phyloP scores from a whole-genome alignment of 2,888 invertebrate genomes.

The Ctenicera cuprea region DNA sequence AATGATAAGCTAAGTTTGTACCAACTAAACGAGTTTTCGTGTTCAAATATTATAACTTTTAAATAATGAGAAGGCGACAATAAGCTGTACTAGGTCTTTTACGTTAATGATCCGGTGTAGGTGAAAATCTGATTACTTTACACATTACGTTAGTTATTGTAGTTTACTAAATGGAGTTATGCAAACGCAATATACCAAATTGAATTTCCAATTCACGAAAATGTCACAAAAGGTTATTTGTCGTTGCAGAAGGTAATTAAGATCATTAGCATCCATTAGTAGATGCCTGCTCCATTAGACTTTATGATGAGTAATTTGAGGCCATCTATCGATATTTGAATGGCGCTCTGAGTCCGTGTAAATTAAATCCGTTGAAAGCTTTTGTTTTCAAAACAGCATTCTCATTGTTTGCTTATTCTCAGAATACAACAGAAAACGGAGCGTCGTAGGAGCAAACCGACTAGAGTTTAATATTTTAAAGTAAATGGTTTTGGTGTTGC shows the following conservation, averaged over 20 bases:
- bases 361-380: background rate
- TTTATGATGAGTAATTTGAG: constrained; percentile 12
- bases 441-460: no score
- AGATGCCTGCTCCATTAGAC: constrained; percentile 26
- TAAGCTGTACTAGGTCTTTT: background rate
- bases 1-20: background rate
- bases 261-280: constrained; percentile 31
- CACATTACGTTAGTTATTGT: constrained; percentile 1
- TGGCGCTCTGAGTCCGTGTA: constrained; percentile 3
- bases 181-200: constrained; percentile 13
- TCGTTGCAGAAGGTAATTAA: constrained; percentile 26
- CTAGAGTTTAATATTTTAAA: no score
- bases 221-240: constrained; percentile 32
- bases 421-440: background rate
- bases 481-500: no score
- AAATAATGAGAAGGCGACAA: background rate
- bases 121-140: background rate
- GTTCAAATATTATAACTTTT: background rate
- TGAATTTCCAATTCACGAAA: constrained; percentile 23
- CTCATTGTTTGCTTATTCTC: background rate
- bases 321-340: constrained; percentile 9
- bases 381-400: background rate
- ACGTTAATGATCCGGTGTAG: background rate
- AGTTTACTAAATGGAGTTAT: constrained; percentile 8
- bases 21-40: background rate